Conservation (phyloP, 1,140 invertebrate genomes). For the Stegodyphus mimosarum region DNA sequence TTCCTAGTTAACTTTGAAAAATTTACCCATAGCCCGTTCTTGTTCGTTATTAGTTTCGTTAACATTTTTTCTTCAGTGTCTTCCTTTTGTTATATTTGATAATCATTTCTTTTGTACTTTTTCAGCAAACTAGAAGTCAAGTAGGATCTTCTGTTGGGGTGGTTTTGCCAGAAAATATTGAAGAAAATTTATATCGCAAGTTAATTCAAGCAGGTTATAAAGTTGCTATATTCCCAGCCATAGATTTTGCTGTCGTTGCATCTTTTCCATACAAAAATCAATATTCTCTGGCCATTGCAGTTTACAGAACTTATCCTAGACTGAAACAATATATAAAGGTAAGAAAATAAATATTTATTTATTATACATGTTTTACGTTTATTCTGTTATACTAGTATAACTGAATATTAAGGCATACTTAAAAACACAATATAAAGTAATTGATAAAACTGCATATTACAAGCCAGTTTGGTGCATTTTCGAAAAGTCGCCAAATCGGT, state of each 20-base stretch:
- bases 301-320: conserved; percentile 69
- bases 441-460: too few species aligned
- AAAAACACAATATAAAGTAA: too few species aligned
- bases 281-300: conserved; percentile 69
- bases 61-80: too few species aligned
- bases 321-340: conserved; percentile 68
- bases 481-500: too few species aligned
- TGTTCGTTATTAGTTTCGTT: too few species aligned
- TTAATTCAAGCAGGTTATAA: conserved; percentile 66
- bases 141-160: conserved; percentile 68
- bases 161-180: conserved; percentile 63
- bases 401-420: too few species aligned
- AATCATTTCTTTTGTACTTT: conserved; percentile 63
- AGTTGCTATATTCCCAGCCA: conserved; percentile 67
- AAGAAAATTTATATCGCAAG: conserved; percentile 58
- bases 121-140: conserved; percentile 66
- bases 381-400: too few species aligned
- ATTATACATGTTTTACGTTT: not conserved
- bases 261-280: conserved; percentile 69
- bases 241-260: conserved; percentile 68
- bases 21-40: too few species aligned
- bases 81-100: not conserved
- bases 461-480: too few species aligned
- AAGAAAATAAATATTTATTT: not conserved
- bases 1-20: too few species aligned